Conservation (phyloP, 2,113 vertebrate genomes). For the Melanerpes formicivorus region DNA sequence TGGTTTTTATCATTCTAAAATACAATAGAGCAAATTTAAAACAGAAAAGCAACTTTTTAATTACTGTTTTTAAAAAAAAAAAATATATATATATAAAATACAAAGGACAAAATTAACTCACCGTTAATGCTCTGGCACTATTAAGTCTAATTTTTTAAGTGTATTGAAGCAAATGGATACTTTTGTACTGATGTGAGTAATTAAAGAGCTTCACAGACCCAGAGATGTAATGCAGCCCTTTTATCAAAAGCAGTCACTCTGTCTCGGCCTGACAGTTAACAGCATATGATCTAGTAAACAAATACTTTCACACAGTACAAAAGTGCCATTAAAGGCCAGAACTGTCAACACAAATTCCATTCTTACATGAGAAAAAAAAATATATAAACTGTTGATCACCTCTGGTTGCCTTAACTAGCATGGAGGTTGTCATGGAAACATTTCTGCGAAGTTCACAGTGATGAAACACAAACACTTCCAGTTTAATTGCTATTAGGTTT, state of each 20-base stretch:
- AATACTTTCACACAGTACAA: slow-evolving; percentile 92
- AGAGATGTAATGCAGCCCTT: slow-evolving; percentile 87
- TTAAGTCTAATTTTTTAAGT: slow-evolving; percentile 79
- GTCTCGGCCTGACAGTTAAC: slow-evolving; percentile 89
- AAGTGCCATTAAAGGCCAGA: slow-evolving; percentile 98
- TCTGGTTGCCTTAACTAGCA: slow-evolving; percentile 96
- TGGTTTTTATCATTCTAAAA: slow-evolving; percentile 13
- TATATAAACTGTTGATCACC: slow-evolving; percentile 92
- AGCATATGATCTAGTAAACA: slow-evolving; percentile 97
- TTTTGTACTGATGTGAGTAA: slow-evolving; percentile 88
- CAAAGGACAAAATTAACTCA: slow-evolving; percentile 77
- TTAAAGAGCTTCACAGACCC: slow-evolving; percentile 87
- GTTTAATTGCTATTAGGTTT: slow-evolving; percentile 94
- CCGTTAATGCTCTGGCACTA: slow-evolving; percentile 79
- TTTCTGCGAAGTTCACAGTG: slow-evolving; percentile 89
- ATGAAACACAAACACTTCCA: slow-evolving; percentile 91
- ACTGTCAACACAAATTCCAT: slow-evolving; percentile 98
- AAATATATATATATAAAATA: background rate
- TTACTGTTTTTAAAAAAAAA: slow-evolving; percentile 52
- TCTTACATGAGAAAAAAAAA: slow-evolving; percentile 82
- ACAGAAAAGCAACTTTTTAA: slow-evolving; percentile 41
- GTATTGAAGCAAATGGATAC: slow-evolving; percentile 83
- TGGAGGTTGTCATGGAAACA: slow-evolving; percentile 99
- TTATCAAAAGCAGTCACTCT: slow-evolving; percentile 93
- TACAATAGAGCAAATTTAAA: background rate